These are phyloP conservation scores for Epinephelus moara DNA, from an alignment of 2,113 vertebrate genomes.

Conservation along the genomic window DNA sequence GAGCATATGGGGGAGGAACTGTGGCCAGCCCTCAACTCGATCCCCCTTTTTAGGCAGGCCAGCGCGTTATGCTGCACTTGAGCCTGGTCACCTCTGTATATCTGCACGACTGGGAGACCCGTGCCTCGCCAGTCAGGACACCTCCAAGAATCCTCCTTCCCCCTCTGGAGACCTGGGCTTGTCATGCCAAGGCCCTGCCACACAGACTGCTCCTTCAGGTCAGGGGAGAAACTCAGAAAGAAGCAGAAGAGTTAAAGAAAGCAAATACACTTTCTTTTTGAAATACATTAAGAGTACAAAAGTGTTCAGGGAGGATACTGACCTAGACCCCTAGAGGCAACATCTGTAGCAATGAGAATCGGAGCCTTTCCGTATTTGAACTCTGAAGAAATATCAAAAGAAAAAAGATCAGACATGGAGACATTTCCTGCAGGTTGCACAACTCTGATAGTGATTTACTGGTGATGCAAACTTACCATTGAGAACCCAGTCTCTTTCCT, in stretches of 20 bases:
- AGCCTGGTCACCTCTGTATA: slow-evolving; percentile 97
- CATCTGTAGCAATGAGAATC: slow-evolving; percentile 98
- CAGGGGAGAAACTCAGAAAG: slow-evolving; percentile 97
- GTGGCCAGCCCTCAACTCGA: slow-evolving; percentile 87
- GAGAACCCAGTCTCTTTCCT: slow-evolving; percentile 99
- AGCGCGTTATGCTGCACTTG: slow-evolving; percentile 91
- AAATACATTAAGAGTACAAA: slow-evolving; percentile 60
- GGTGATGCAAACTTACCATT: slow-evolving; percentile 86
- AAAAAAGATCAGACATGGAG: slow-evolving; percentile 2
- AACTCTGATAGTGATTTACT: background rate
- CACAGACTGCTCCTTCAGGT: slow-evolving; percentile 99
- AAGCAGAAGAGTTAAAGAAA: slow-evolving; percentile 99
- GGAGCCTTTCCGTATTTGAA: slow-evolving; percentile 98
- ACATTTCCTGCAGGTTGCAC: rapidly evolving
- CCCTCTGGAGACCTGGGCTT: slow-evolving; percentile 98
- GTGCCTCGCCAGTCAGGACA: slow-evolving; percentile 97
- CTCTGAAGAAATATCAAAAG: slow-evolving; percentile 83
- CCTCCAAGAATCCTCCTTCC: slow-evolving; percentile 99
- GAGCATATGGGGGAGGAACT: slow-evolving; percentile 78
- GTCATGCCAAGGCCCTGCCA: slow-evolving; percentile 99
- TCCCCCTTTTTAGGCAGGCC: slow-evolving; percentile 94
- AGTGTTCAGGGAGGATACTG: slow-evolving; percentile 85
- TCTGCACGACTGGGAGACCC: slow-evolving; percentile 94
- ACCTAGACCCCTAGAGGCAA: slow-evolving; percentile 99
- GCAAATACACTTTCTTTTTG: slow-evolving; percentile 95